These are phyloP conservation scores for Styela clava DNA, from an alignment of 23 tunicate genomes.

Conservation along the genomic window DNA sequence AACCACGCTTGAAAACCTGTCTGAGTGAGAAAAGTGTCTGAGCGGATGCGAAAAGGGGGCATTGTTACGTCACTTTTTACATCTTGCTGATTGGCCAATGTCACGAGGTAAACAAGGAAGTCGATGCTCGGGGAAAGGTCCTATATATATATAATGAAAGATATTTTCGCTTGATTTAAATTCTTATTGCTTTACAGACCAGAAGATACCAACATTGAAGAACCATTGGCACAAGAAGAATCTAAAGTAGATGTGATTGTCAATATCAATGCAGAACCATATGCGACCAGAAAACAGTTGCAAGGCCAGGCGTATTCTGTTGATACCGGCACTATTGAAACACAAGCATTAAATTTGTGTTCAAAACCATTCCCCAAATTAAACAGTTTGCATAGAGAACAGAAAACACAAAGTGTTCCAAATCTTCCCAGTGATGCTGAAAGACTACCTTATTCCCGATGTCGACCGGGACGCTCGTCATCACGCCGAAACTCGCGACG, in stretches of 20 bases:
- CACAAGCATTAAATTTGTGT: neutral
- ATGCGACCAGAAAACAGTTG: neutral
- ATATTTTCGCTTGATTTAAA: too few relatives aligned
- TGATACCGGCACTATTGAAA: conserved; percentile 1
- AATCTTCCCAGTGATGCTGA: conserved; percentile 5
- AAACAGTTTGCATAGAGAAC: neutral
- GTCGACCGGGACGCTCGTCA: conserved; percentile 8
- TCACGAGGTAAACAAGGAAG: too few relatives aligned
- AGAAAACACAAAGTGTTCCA: conserved; percentile 20
- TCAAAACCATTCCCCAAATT: neutral
- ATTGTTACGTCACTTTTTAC: too few relatives aligned
- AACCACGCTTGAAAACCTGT: too few relatives aligned
- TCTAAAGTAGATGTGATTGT: neutral
- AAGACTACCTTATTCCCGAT: neutral
- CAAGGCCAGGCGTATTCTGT: neutral
- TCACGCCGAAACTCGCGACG: conserved; percentile 2
- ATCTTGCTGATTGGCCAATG: too few relatives aligned
- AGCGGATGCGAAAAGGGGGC: too few relatives aligned
- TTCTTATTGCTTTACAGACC: neutral
- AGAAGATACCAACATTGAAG: neutral
- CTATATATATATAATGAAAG: too few relatives aligned
- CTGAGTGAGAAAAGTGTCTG: too few relatives aligned
- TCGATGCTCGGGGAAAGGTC: too few relatives aligned
- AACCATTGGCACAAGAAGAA: neutral
- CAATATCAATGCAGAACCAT: neutral